Evolutionary conservation across 2,888 invertebrate species (phyloP), one percentile per base, ranked within the genome.

Genomic region (Podabrus alpinus): DNA sequence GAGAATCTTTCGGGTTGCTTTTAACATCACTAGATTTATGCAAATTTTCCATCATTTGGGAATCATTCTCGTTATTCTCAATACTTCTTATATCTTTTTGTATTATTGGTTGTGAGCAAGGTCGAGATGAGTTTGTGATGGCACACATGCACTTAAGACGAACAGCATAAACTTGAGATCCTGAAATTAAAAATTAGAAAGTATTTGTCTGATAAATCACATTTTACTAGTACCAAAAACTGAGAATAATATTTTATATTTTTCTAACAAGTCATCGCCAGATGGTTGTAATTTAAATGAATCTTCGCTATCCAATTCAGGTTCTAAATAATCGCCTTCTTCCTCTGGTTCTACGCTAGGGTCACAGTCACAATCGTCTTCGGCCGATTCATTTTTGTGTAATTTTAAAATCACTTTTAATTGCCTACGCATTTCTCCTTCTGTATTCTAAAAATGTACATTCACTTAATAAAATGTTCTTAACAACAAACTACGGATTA

Each of bases 281-380:
- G 71, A 59, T 11, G 72, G 77, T 59, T 68, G 45, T n/a, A 66
- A 29, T 15, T 25, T 68, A 15, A 77, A 9, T 13, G 45, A n/a
- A 61, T 80, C 79, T 9, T 67, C 72, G 2, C 29, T 24, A 61
- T 82, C 81, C 7, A 82, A 70, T 77, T 82, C 81, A 5, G 73
- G 68, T 74, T 81, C 82, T 68, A 82, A 73, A 29, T 81, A 69
- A 72, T 82, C 81, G n/a, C 80, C 66, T 73, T 82, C 82, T 17
- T 78, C 77, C 17, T 80, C 79, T 15, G 79, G 75, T 64, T 77
- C 81, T 25, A 74, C 69, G 17, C 59, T 76, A 13, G 78, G 69
- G 64, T 78, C 77, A 64, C 80, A 80, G 24, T 76, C 75, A 62
- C 80, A 80, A 13, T 71, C 61, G 3, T 62, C 19, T 16, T 72